Evolutionary conservation across 2,888 invertebrate genomes (phyloP).

Genomic region (Drosophila infuscata): DNA sequence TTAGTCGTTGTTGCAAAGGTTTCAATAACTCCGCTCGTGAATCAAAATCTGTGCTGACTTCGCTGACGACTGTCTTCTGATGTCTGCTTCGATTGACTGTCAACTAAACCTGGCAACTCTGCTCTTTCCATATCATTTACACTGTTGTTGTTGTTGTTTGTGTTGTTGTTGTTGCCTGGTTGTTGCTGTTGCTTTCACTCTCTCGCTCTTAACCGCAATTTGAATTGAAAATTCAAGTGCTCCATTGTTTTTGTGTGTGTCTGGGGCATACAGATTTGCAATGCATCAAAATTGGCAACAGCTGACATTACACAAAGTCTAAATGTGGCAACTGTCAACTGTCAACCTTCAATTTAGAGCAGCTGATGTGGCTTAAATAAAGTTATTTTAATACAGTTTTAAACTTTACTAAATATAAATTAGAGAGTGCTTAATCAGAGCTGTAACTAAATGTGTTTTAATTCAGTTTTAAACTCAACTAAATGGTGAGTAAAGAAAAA

Average conservation of each 20-base stretch:
- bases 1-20: slow-evolving; percentile 28
- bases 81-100: slow-evolving; percentile 58
- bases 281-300: slow-evolving; percentile 35
- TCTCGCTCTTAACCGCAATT: slow-evolving; percentile 12
- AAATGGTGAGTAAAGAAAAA: not conserved
- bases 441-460: not conserved
- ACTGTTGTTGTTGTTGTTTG: slow-evolving; percentile 10
- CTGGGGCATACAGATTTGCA: slow-evolving; percentile 19
- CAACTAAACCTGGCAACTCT: slow-evolving; percentile 50
- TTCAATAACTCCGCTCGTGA: slow-evolving; percentile 53
- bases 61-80: slow-evolving; percentile 25
- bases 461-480: not conserved
- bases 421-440: not conserved
- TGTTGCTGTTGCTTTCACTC: not conserved
- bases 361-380: slow-evolving; percentile 14
- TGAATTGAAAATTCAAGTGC: slow-evolving; percentile 39
- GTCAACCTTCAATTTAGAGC: slow-evolving; percentile 4
- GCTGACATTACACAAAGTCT: slow-evolving; percentile 9
- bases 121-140: slow-evolving; percentile 38
- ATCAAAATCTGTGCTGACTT: slow-evolving; percentile 45
- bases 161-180: slow-evolving; percentile 2
- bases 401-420: not conserved
- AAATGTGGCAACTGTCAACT: slow-evolving; percentile 20
- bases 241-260: slow-evolving; percentile 17
- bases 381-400: not conserved